Evolutionary conservation across 1,140 invertebrate genomes (phyloP).

Genomic region (Gonioctena quinquepunctata): DNA sequence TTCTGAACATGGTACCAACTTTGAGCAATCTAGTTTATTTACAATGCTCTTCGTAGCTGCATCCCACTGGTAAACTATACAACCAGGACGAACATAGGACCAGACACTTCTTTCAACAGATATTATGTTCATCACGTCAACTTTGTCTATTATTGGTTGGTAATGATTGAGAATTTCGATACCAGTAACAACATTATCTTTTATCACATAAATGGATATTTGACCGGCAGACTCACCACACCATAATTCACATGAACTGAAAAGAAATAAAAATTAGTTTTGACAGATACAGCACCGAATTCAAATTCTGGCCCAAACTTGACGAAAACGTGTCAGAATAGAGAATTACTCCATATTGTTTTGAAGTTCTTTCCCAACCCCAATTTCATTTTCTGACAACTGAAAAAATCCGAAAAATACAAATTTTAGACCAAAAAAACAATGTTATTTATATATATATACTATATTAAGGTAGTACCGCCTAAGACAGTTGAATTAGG

Average conservation of each 20-base stretch:
- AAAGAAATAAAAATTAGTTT: constrained; percentile 36
- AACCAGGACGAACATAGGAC: constrained; percentile 80
- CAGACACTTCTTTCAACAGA: constrained; percentile 68
- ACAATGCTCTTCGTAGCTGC: constrained; percentile 65
- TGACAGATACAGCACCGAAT: not conserved
- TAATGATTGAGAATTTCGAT: constrained; percentile 67
- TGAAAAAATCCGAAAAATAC: too few species aligned
- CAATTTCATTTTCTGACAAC: not conserved
- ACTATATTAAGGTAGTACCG: too few species aligned
- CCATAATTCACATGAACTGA: constrained; percentile 70
- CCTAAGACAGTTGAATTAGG: too few species aligned
- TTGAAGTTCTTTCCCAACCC: too few species aligned
- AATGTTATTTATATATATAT: too few species aligned
- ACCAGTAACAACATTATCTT: constrained; percentile 63
- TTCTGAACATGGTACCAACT: constrained; percentile 88
- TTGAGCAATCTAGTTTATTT: constrained; percentile 88
- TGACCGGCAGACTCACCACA: constrained; percentile 75
- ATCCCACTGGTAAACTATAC: constrained; percentile 86
- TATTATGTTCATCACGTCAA: constrained; percentile 68
- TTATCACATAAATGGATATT: constrained; percentile 69
- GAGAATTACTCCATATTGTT: too few species aligned
- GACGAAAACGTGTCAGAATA: not conserved
- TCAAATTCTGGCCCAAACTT: constrained; percentile 3
- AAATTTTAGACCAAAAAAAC: too few species aligned
- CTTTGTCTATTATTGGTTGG: constrained; percentile 61